These are phyloP conservation scores for Leptodactylus fallax DNA, from an alignment of 2,797 vertebrate genomes.

Conservation along the genomic window DNA sequence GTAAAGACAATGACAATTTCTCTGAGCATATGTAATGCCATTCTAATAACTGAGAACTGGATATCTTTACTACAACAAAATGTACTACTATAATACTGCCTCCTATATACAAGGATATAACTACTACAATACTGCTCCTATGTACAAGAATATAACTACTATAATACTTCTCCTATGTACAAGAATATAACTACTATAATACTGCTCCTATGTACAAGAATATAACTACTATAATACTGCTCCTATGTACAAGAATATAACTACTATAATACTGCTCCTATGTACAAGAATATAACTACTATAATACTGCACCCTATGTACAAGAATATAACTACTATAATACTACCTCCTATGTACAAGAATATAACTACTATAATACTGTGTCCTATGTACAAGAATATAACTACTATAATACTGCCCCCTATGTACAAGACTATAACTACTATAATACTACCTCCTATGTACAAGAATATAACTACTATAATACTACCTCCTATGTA, in stretches of 20 bases:
- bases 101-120: background rate
- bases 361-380: slow-evolving; percentile 31
- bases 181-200: slow-evolving; percentile 15
- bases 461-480: slow-evolving; percentile 30
- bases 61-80: background rate
- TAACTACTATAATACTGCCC: slow-evolving; percentile 11
- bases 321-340: slow-evolving; percentile 29
- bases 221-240: slow-evolving; percentile 21
- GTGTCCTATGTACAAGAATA: background rate
- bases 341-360: slow-evolving; percentile 16
- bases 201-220: background rate
- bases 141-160: slow-evolving; percentile 9
- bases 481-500: slow-evolving; percentile 19
- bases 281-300: slow-evolving; percentile 21
- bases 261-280: slow-evolving; percentile 3
- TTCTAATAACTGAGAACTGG: background rate
- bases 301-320: slow-evolving; percentile 15
- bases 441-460: slow-evolving; percentile 3
- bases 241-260: slow-evolving; percentile 17
- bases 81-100: slow-evolving; percentile 8
- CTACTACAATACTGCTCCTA: slow-evolving; percentile 3
- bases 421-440: slow-evolving; percentile 3
- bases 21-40: too few relatives aligned
- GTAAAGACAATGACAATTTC: too few relatives aligned
- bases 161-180: slow-evolving; percentile 4